Conservation (phyloP, 1,140 invertebrate genomes). For the Chelonus insularis region DNA sequence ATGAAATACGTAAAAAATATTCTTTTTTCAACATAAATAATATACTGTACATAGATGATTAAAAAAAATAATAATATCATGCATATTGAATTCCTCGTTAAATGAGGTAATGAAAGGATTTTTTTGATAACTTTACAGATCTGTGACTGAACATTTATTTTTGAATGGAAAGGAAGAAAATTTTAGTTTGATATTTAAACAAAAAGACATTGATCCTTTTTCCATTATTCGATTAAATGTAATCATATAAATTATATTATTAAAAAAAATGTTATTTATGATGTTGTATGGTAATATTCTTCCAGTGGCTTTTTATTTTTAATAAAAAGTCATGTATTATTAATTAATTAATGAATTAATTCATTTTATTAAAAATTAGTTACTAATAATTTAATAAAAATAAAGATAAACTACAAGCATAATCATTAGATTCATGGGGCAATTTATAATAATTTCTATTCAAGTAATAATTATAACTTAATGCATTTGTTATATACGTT, state of each 20-base stretch:
- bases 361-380: too few species aligned
- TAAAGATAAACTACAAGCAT: neutral
- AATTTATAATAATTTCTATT: neutral
- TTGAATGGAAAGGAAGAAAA: constrained; percentile 4
- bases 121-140: neutral
- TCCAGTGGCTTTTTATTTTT: neutral
- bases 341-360: too few species aligned
- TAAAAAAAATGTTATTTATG: neutral
- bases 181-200: neutral
- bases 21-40: too few species aligned
- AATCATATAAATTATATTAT: neutral
- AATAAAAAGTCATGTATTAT: too few species aligned
- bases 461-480: neutral
- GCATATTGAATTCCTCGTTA: too few species aligned
- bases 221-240: neutral
- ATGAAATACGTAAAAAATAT: too few species aligned
- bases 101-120: too few species aligned
- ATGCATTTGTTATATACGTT: constrained; percentile 5
- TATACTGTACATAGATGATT: too few species aligned
- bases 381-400: neutral
- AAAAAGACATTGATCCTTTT: neutral
- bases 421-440: too few species aligned
- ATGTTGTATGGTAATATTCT: neutral
- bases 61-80: too few species aligned
- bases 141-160: constrained; percentile 6